These are phyloP conservation scores for Drosophila neoperkinsi DNA, from an alignment of 2,888 invertebrate species.

Conservation along the genomic window DNA sequence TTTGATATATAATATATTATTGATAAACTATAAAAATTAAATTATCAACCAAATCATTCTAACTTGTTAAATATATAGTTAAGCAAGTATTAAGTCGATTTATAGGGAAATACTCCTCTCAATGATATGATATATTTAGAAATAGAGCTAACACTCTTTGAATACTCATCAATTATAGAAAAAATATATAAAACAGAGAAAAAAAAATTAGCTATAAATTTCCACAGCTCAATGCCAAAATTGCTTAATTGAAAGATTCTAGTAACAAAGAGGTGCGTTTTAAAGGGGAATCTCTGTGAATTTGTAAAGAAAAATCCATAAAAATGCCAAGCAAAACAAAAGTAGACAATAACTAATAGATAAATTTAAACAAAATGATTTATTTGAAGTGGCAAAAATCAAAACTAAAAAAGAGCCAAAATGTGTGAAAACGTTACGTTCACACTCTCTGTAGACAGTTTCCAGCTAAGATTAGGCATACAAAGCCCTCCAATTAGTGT, in stretches of 20 bases:
- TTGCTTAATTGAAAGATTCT: background rate
- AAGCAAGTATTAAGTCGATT: background rate
- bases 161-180: background rate
- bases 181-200: background rate
- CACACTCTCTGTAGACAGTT: slow-evolving; percentile 42
- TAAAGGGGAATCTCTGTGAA: background rate
- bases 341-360: background rate
- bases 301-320: slow-evolving; percentile 4
- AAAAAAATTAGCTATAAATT: background rate
- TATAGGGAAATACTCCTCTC: background rate
- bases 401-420: slow-evolving; percentile 23
- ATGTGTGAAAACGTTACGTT: slow-evolving; percentile 52
- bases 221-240: background rate
- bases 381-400: slow-evolving; percentile 32
- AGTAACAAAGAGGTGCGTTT: background rate
- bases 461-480: slow-evolving; percentile 57
- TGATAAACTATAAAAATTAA: background rate
- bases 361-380: slow-evolving; percentile 31
- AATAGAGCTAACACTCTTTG: background rate
- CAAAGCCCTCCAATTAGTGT: slow-evolving; percentile 74
- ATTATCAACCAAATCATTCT: background rate
- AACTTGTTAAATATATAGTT: background rate
- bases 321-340: slow-evolving; percentile 4
- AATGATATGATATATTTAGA: background rate
- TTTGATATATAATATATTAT: background rate